Conservation (phyloP, 2,888 invertebrate species). For the Melanophora roralis region DNA sequence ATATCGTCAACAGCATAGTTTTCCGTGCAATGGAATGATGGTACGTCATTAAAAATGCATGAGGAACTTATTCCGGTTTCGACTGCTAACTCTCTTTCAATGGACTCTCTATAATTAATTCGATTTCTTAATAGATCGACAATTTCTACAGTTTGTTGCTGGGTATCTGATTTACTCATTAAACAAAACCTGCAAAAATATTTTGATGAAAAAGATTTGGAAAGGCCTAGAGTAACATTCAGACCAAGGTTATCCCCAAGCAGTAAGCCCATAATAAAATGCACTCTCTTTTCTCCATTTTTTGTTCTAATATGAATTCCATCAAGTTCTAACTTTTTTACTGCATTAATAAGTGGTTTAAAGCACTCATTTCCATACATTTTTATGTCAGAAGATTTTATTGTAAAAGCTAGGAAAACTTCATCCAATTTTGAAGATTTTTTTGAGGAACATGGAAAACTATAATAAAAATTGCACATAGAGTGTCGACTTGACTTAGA, state of each 20-base stretch:
- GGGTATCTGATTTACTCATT: background rate
- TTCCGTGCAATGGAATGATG: slow-evolving; percentile 45
- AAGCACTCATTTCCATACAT: slow-evolving; percentile 46
- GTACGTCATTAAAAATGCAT: slow-evolving; percentile 47
- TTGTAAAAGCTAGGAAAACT: slow-evolving; percentile 1
- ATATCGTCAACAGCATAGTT: slow-evolving; percentile 31
- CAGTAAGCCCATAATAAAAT: slow-evolving; percentile 31
- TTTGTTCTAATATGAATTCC: slow-evolving; percentile 26
- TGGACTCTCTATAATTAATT: slow-evolving; percentile 11
- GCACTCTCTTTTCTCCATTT: slow-evolving; percentile 11
- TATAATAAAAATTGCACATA: slow-evolving; percentile 5
- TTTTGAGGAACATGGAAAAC: background rate
- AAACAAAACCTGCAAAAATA: slow-evolving; percentile 49
- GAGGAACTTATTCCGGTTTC: slow-evolving; percentile 28
- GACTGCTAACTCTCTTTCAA: background rate
- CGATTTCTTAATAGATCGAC: background rate
- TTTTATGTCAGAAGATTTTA: slow-evolving; percentile 34
- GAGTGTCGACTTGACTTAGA: background rate
- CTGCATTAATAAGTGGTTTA: background rate
- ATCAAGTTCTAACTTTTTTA: slow-evolving; percentile 30
- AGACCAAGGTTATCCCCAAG: slow-evolving; percentile 53
- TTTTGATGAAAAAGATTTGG: slow-evolving; percentile 31
- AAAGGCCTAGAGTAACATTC: slow-evolving; percentile 33
- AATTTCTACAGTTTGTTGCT: background rate
- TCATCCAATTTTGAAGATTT: slow-evolving; percentile 12